Percentiles rank a stretch among this genome's conserved stretches.
These are phyloP conservation scores for Epizoanthus rinbou DNA, from an alignment of 92 coral and sea anemone species.

Conservation along the genomic window DNA sequence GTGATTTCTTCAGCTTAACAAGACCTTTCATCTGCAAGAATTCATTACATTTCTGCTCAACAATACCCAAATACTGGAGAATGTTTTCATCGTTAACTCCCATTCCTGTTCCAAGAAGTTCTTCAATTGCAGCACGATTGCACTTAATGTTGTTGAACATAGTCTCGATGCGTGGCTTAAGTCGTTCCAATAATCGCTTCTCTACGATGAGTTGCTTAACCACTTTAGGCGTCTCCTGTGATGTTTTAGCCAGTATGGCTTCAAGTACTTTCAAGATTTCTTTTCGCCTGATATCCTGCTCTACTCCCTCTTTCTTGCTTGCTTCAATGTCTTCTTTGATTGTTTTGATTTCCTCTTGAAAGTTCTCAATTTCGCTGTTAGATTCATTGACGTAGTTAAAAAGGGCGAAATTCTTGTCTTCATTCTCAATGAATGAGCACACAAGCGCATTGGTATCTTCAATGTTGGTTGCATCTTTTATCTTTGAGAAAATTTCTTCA, in stretches of 20 bases:
- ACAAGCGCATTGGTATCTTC: slow-evolving; percentile 85
- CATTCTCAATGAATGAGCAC: slow-evolving; percentile 82
- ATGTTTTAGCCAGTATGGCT: slow-evolving; percentile 52
- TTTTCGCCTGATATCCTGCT: slow-evolving; percentile 72
- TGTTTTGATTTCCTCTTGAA: slow-evolving; percentile 78
- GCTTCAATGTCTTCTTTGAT: slow-evolving; percentile 74
- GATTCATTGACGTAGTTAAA: slow-evolving; percentile 88
- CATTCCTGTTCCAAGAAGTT: slow-evolving; percentile 88
- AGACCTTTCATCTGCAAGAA: slow-evolving; percentile 73
- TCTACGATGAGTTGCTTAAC: slow-evolving; percentile 56
- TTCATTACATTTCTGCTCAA: slow-evolving; percentile 94
- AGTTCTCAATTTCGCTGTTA: slow-evolving; percentile 84
- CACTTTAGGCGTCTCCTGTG: slow-evolving; percentile 52
- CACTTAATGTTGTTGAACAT: slow-evolving; percentile 77
- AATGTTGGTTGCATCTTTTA: slow-evolving; percentile 88
- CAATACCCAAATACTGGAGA: slow-evolving; percentile 85
- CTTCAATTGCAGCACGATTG: slow-evolving; percentile 79
- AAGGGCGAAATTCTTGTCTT: slow-evolving; percentile 96
- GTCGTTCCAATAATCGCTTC: slow-evolving; percentile 66
- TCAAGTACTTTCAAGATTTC: slow-evolving; percentile 84
- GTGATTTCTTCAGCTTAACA: slow-evolving; percentile 60
- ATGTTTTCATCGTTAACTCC: slow-evolving; percentile 82
- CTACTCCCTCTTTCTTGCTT: slow-evolving; percentile 74
- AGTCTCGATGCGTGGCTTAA: slow-evolving; percentile 80
- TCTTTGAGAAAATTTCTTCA: slow-evolving; percentile 84